phyloP scores from a whole-genome alignment of 2,113 vertebrate genomes.

The Lycaon pictus region DNA sequence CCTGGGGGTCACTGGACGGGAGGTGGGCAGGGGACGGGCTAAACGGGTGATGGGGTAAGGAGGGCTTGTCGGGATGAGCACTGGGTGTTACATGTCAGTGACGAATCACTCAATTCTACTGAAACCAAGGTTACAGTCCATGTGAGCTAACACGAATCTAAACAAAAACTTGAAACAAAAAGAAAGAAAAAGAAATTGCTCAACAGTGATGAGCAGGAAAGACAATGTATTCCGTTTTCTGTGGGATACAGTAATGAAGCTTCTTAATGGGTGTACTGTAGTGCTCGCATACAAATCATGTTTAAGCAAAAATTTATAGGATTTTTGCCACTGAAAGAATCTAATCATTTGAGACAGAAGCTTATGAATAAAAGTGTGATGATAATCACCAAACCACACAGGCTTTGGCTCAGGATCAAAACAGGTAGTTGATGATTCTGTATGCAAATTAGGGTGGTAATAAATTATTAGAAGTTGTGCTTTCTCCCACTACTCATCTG shows the following conservation, averaged over 20 bases:
- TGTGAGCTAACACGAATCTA: background rate
- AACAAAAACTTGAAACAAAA: background rate
- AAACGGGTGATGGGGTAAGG: background rate
- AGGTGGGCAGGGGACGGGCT: background rate
- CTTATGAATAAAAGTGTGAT: slow-evolving; percentile 36
- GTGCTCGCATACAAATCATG: slow-evolving; percentile 26
- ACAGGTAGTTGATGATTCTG: slow-evolving; percentile 56
- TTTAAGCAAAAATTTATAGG: background rate
- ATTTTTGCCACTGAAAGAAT: background rate
- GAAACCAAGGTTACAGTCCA: background rate
- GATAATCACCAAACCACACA: slow-evolving; percentile 43
- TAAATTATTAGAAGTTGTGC: slow-evolving; percentile 63
- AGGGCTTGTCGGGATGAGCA: background rate
- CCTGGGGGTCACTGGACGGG: background rate
- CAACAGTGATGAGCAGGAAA: background rate
- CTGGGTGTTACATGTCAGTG: background rate
- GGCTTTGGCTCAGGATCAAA: slow-evolving; percentile 49
- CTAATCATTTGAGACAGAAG: slow-evolving; percentile 57
- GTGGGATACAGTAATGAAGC: background rate
- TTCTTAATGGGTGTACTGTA: background rate
- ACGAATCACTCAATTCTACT: background rate
- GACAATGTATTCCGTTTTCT: background rate
- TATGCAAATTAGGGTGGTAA: slow-evolving; percentile 6
- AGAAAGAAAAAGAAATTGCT: background rate
- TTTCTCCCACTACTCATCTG: slow-evolving; percentile 48